Conservation (phyloP, 2,797 vertebrate genomes). For the Todus mexicanus region DNA sequence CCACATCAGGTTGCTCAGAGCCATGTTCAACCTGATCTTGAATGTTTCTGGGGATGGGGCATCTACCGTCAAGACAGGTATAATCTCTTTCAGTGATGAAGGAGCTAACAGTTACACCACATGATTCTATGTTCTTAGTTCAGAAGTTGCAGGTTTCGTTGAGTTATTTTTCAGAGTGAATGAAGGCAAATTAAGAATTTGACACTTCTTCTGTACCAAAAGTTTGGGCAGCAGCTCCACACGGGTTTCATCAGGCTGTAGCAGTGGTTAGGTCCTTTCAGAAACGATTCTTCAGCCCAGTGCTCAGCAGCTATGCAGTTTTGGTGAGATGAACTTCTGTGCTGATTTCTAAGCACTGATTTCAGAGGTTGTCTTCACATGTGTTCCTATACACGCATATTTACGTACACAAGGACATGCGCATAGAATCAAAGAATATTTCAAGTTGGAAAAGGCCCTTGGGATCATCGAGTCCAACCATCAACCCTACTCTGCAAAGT, state of each 20-base stretch:
- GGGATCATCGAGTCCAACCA: no score
- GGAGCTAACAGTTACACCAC: background rate
- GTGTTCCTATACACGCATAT: background rate
- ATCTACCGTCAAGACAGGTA: background rate
- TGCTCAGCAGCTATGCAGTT: fast-evolving
- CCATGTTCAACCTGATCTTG: fast-evolving
- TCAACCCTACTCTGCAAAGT: no score
- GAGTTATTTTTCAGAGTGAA: background rate
- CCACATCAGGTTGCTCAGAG: background rate
- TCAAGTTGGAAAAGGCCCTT: no score
- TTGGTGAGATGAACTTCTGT: background rate
- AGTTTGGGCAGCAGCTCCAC: background rate
- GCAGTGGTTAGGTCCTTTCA: background rate
- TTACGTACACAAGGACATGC: fast-evolving
- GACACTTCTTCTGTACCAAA: background rate
- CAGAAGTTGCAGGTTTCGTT: background rate
- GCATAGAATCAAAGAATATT: no score
- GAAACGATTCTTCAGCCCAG: background rate
- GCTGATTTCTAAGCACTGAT: background rate
- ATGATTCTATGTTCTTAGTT: background rate
- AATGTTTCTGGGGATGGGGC: background rate
- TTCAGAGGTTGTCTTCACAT: background rate
- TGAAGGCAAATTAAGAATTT: background rate
- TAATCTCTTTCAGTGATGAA: background rate
- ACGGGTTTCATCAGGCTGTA: background rate